Base-by-base conservation (phyloP, 2,113 vertebrate genomes). In the Corythoichthys haematopterus region DNA sequence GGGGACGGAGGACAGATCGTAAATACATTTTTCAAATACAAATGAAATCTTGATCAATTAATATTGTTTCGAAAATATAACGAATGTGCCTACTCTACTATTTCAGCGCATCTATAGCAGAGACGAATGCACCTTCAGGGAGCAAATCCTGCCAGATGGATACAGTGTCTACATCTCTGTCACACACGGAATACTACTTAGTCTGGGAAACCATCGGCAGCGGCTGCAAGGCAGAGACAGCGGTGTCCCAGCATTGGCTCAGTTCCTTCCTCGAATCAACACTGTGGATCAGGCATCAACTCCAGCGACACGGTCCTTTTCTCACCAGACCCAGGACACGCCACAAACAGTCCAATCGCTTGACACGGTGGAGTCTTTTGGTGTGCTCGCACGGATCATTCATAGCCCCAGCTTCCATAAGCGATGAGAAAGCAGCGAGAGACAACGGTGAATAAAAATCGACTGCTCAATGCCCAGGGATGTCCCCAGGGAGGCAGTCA, bases 361-460 rank as follows among this genome's bases (percentile, higher is more conserved):
- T 0, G 93, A 98, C 76, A 90, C 88, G 51, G 94, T 95, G 91
- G 94, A 96, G 59, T 92, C 93, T 0, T 94, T 97, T 13, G 92
- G 94, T 61, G 91, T 90, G 3, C 81, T 93, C 43, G 91, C 91
- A 20, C 92, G 93, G 59, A 80, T 93, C 13, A 92, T 95, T 61
- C 90, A 93, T 57, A 95, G 94, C 48, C 95, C 94, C 51, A 98
- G 94, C 80, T 98, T 96, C 70, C 93, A 94, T 75, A 91, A 94
- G 57, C 94, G 91, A 93, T 88, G 90, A 92, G 71, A 15, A 7
- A 0, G 43, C 7, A 1, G 36, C 11, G 37, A 2, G 33, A 48
- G 46, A 51, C 33, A 37, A 4, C 47, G 12, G 55, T 8, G 33
- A 14, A 36, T 12, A 35, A 56, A 56, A 28, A 36, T 35, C 0